A percentile compares a stretch with the other conserved stretches of the same genome.
These are phyloP conservation scores for Accipiter virgatus DNA, from an alignment of 2,113 vertebrate genomes.

Conservation along the genomic window DNA sequence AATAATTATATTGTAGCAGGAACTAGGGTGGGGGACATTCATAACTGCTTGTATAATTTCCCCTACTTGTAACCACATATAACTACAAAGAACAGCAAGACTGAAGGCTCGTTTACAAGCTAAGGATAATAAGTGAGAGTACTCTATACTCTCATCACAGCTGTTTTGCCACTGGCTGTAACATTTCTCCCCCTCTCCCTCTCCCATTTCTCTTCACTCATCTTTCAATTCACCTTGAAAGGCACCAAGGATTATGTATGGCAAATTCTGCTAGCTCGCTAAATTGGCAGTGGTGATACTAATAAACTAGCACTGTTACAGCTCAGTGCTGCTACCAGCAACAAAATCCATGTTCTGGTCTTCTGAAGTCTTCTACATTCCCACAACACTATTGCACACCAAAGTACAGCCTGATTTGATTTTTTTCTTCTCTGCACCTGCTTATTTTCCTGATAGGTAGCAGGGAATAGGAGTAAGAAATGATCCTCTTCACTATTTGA, in stretches of 20 bases:
- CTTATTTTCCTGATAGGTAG: background rate
- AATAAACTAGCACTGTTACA: background rate
- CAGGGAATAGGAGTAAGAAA: background rate
- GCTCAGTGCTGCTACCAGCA: background rate
- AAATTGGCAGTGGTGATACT: background rate
- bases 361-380: background rate
- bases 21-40: background rate
- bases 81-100: background rate
- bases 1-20: background rate
- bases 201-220: background rate
- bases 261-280: background rate
- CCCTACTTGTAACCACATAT: background rate
- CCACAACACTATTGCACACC: background rate
- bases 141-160: background rate
- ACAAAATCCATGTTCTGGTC: background rate
- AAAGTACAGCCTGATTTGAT: background rate
- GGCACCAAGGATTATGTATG: background rate
- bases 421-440: background rate
- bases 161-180: background rate
- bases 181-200: background rate
- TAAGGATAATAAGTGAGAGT: background rate
- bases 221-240: conserved; percentile 20
- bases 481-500: background rate
- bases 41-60: background rate
- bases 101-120: background rate